These are phyloP conservation scores for Xestobium rufovillosum DNA, from an alignment of 2,888 invertebrate species.

Conservation along the genomic window DNA sequence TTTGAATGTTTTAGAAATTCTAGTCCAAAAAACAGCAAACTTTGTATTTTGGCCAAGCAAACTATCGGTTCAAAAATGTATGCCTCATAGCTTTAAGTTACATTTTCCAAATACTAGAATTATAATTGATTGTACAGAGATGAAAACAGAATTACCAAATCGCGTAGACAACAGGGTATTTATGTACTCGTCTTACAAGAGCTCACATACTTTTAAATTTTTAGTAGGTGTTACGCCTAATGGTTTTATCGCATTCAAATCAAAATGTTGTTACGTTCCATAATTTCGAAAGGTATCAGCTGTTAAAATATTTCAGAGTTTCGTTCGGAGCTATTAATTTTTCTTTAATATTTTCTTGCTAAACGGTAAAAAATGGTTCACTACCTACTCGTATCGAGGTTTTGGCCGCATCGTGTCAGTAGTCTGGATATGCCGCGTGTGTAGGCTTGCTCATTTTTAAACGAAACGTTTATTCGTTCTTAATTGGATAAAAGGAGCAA, in stretches of 20 bases:
- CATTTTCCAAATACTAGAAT: not conserved
- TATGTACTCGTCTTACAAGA: not conserved
- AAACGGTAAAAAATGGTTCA: too few relatives aligned
- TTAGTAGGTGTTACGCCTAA: not conserved
- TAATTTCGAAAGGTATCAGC: too few relatives aligned
- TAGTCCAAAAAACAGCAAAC: not conserved
- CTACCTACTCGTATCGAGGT: too few relatives aligned
- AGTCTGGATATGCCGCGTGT: too few relatives aligned
- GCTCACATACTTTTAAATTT: not conserved
- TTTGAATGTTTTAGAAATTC: not conserved
- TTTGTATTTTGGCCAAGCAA: not conserved
- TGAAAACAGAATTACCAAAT: not conserved
- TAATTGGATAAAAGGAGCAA: too few relatives aligned
- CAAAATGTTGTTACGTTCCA: too few relatives aligned
- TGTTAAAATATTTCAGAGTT: too few relatives aligned
- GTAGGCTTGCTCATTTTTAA: too few relatives aligned
- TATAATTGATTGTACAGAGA: constrained; percentile 1
- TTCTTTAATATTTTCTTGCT: too few relatives aligned
- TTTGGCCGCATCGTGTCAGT: too few relatives aligned
- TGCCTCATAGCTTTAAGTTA: not conserved
- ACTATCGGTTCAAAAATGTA: not conserved
- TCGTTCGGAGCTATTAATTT: too few relatives aligned
- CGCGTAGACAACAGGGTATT: constrained; percentile 2
- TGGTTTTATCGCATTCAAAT: constrained; percentile 1
- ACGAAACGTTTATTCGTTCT: too few relatives aligned